Base-by-base conservation (phyloP, 2,113 vertebrate genomes). In the Nanorana parkeri region DNA sequence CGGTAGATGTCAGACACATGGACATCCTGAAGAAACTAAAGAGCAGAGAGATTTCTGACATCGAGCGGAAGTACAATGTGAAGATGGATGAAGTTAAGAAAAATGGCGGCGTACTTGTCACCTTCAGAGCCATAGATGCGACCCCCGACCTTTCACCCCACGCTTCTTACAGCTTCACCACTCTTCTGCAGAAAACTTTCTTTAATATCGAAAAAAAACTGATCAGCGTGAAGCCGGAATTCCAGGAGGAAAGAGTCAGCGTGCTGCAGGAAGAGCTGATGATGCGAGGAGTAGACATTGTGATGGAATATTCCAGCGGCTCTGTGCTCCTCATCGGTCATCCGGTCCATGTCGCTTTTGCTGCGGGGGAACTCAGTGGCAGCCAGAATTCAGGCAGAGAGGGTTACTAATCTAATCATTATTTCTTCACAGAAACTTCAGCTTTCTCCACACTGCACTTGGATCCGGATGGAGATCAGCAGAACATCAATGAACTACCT, bases 11-110 rank as follows among this genome's bases (percentile, higher is more conserved):
- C 15, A 52, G 58, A 58, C 0, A 16, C 20, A 90, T 89, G 81
- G 83, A 82, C 54, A 73, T 92, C 77, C 28, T 94, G 72, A 83
- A 86, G 83, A 78, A 58, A 47, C 2, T 2, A 23, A 67, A 90
- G 76, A 67, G 0, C 28, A 76, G 65, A 85, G 86, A 92, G 61
- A 86, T 92, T 17, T 2, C 63, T 80, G 66, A 19, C 32, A 91
- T 94, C 64, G 80, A 88, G 78, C 17, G 77, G 16, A 89, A 56
- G 23, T 94, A 89, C 60, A 10, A 80, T 29, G 86, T 1, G 0
- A 0, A 10, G 1, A 73, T 19, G 68, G 85, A 54, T 5, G 71
- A 78, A 51, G 6, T 11, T 4, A 0, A 32, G 5, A 0, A 0
- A 11, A 0, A 0, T 0, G 3, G 73, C 3, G 1, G 68, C 67